Percentiles rank a stretch among this genome's conserved stretches.
Evolutionary conservation across 2,888 invertebrate genomes (phyloP).

Genomic region (Graphium colonna): DNA sequence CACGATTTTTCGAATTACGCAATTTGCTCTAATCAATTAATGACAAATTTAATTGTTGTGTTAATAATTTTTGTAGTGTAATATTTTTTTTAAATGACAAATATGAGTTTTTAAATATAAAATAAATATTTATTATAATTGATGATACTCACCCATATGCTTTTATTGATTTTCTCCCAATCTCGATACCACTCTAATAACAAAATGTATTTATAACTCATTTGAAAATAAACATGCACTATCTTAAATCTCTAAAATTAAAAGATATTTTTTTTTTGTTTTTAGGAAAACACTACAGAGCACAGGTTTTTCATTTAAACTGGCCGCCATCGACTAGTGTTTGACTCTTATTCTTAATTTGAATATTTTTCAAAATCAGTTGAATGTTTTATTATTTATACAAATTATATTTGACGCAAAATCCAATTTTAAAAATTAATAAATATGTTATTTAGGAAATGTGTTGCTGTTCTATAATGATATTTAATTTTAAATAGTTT

Average conservation of each 20-base stretch:
- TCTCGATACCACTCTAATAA: constrained; percentile 66
- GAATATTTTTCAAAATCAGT: not conserved
- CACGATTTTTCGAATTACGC: no score
- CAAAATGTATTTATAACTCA: constrained; percentile 46
- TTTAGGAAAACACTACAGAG: not conserved
- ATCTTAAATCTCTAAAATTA: not conserved
- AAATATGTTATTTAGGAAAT: no score
- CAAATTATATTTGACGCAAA: not conserved
- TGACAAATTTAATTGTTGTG: no score
- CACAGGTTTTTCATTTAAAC: not conserved
- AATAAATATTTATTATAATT: no score
- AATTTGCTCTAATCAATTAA: no score
- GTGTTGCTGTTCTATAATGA: no score
- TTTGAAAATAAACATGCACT: constrained; percentile 25
- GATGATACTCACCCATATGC: constrained; percentile 70
- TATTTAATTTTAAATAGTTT: not conserved
- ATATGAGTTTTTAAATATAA: no score
- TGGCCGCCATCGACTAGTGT: not conserved
- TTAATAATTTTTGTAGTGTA: no score
- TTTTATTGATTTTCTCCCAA: constrained; percentile 59
- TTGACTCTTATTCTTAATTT: not conserved
- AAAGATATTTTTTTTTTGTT: not conserved
- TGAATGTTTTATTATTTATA: not conserved
- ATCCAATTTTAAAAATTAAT: not conserved
- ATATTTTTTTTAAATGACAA: no score